Conservation (phyloP, 2,797 vertebrate genomes). For the Zenarchopterus dispar region DNA sequence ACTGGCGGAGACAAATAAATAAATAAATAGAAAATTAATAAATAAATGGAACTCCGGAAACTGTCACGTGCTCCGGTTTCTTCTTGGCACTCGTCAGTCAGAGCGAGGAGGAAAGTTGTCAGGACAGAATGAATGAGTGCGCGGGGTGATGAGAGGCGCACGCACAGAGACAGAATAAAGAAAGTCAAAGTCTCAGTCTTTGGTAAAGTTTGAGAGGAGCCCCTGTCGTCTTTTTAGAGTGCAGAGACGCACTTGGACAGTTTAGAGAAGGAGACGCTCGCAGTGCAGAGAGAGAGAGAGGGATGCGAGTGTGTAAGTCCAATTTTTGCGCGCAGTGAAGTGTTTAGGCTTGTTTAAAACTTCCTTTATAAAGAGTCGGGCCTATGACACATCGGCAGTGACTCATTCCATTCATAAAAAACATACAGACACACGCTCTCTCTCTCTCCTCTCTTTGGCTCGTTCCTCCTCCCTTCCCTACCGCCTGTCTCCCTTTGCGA, state of each 20-base stretch:
- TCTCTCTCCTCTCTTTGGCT: slow-evolving; percentile 49
- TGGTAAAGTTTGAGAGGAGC: slow-evolving; percentile 68
- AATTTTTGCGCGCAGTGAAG: slow-evolving; percentile 88
- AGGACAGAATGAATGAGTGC: slow-evolving; percentile 74
- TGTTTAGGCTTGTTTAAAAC: slow-evolving; percentile 92
- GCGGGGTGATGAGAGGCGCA: slow-evolving; percentile 58
- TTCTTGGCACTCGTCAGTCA: slow-evolving; percentile 70
- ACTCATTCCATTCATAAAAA: slow-evolving; percentile 91
- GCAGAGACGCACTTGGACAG: slow-evolving; percentile 69
- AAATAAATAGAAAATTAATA: slow-evolving; percentile 75
- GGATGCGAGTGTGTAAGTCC: slow-evolving; percentile 85
- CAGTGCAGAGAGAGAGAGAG: slow-evolving; percentile 70
- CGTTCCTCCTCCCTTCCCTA: slow-evolving; percentile 66
- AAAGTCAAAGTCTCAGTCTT: slow-evolving; percentile 58
- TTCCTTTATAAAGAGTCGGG: slow-evolving; percentile 90
- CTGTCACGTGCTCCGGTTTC: slow-evolving; percentile 83
- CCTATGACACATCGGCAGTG: slow-evolving; percentile 88
- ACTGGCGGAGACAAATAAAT: slow-evolving; percentile 51
- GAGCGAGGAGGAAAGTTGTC: slow-evolving; percentile 70
- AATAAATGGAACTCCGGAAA: slow-evolving; percentile 79
- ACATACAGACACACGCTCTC: slow-evolving; percentile 57
- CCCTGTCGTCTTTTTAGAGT: slow-evolving; percentile 62
- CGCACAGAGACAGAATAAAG: slow-evolving; percentile 20
- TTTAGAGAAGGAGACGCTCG: slow-evolving; percentile 63
- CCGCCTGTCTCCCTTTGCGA: slow-evolving; percentile 74